These are phyloP conservation scores for Mythimna loreyi DNA, from an alignment of 2,888 invertebrate genomes.

Conservation along the genomic window DNA sequence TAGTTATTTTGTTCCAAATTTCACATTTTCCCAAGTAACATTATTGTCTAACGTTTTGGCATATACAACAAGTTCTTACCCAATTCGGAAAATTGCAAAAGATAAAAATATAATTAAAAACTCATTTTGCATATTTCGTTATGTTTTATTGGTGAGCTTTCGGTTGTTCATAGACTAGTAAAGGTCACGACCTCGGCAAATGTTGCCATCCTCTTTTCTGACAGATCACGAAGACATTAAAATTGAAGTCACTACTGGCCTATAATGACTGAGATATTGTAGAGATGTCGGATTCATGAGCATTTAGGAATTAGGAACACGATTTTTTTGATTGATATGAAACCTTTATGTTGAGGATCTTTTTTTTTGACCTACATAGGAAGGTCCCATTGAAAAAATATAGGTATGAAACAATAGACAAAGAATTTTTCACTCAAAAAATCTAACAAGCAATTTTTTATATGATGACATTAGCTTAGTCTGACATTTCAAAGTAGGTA, in stretches of 20 bases:
- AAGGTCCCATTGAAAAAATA: neutral
- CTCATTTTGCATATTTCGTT: constrained; percentile 24
- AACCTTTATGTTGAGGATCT: constrained; percentile 23
- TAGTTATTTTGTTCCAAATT: neutral
- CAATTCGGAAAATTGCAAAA: neutral
- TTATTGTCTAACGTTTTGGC: neutral
- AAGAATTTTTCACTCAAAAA: too few relatives aligned
- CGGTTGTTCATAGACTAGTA: constrained; percentile 22
- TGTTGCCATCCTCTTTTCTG: constrained; percentile 58
- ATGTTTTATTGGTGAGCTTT: constrained; percentile 36
- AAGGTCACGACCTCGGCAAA: constrained; percentile 51
- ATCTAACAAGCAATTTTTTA: neutral
- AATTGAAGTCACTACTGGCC: constrained; percentile 23
- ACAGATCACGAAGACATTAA: constrained; percentile 51
- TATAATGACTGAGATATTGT: constrained; percentile 40
- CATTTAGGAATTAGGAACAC: constrained; percentile 33
- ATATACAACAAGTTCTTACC: neutral
- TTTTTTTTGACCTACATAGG: neutral
- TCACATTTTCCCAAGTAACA: too few relatives aligned
- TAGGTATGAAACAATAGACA: too few relatives aligned
- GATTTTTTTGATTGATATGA: constrained; percentile 22
- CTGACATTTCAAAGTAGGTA: neutral
- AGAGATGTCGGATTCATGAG: constrained; percentile 29
- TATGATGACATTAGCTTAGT: neutral
- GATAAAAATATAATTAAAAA: constrained; percentile 19